A percentile compares a stretch with the other conserved stretches of the same genome.
phyloP scores from a whole-genome alignment of 2,888 invertebrate species.

The Tachina lurida region DNA sequence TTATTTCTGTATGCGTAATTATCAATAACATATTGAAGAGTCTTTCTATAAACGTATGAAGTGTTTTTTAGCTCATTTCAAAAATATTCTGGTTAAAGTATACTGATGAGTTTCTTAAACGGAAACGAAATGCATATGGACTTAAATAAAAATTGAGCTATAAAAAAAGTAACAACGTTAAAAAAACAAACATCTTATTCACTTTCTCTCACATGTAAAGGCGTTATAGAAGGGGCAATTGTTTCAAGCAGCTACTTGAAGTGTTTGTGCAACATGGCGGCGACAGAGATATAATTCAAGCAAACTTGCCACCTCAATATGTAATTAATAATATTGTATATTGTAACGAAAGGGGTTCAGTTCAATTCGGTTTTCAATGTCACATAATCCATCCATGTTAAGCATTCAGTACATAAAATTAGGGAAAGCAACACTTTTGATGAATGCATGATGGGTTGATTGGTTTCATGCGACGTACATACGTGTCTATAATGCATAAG shows the following conservation, averaged over 20 bases:
- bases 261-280: constrained; percentile 47
- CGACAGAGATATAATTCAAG: constrained; percentile 1
- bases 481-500: constrained; percentile 12
- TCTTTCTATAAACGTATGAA: no score
- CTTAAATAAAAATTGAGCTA: no score
- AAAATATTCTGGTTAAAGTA: no score
- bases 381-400: constrained; percentile 33
- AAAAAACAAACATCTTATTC: neutral
- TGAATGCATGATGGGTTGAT: constrained; percentile 49
- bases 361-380: constrained; percentile 59
- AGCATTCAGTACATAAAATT: neutral
- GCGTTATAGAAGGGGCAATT: constrained; percentile 52
- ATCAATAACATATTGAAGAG: no score
- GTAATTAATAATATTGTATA: constrained; percentile 18
- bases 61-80: no score
- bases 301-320: constrained; percentile 39
- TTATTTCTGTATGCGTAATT: no score
- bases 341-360: constrained; percentile 50
- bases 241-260: constrained; percentile 64
- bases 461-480: constrained; percentile 7
- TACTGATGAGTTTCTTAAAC: no score
- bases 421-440: constrained; percentile 28
- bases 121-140: no score
- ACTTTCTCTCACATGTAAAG: constrained; percentile 8
- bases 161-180: no score